Conservation (phyloP, 1,140 invertebrate species). For the Megathymus violae region DNA sequence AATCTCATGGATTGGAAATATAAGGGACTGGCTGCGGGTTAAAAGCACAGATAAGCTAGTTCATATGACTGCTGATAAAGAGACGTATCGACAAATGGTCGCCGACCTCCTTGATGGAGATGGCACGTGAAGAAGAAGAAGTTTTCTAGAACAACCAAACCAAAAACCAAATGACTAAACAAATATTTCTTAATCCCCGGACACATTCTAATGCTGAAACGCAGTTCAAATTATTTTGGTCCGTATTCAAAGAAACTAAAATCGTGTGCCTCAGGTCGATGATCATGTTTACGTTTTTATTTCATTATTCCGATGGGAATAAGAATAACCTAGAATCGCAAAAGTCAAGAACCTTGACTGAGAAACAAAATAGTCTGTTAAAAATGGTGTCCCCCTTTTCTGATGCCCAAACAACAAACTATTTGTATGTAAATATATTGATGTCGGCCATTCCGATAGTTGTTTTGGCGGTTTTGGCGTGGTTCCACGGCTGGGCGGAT, state of each 20-base stretch:
- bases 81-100: too few relatives aligned
- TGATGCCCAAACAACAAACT: conserved; percentile 26
- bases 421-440: conserved; percentile 22
- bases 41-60: too few relatives aligned
- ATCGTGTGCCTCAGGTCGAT: background rate
- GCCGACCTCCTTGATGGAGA: too few relatives aligned
- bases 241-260: background rate
- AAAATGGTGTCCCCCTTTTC: conserved; percentile 1
- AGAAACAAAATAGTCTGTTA: background rate
- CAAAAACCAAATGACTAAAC: too few relatives aligned
- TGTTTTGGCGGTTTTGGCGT: conserved; percentile 48
- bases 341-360: background rate
- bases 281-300: background rate
- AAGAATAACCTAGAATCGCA: background rate
- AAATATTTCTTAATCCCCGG: too few relatives aligned
- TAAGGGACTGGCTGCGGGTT: too few relatives aligned
- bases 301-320: background rate
- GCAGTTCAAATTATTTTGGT: background rate
- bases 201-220: too few relatives aligned
- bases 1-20: too few relatives aligned
- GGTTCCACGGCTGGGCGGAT: conserved; percentile 54
- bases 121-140: too few relatives aligned
- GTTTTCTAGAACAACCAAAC: too few relatives aligned
- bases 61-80: too few relatives aligned
- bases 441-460: conserved; percentile 36